phyloP scores from a whole-genome alignment of 2,888 invertebrate species.

The Neoaliturus tenellus region DNA sequence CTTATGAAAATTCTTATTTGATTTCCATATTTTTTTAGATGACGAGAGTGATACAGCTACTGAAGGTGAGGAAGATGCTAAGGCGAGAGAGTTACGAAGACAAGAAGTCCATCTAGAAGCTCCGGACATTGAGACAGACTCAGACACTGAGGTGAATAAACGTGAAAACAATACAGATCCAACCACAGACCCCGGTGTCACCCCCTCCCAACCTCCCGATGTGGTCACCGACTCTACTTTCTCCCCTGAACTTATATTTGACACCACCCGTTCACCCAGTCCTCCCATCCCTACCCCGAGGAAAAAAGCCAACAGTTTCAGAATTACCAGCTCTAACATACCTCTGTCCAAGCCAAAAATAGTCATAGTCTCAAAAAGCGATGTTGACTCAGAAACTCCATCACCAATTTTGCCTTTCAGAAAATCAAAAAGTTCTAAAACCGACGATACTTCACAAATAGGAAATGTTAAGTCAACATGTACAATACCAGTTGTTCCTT shows the following conservation, averaged over 20 bases:
- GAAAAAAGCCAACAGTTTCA: constrained; percentile 20
- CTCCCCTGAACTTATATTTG: constrained; percentile 4
- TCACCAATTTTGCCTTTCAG: constrained; percentile 9
- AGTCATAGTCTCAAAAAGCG: background rate
- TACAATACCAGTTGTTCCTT: background rate
- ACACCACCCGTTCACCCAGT: background rate
- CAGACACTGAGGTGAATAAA: constrained; percentile 83
- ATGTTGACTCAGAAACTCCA: background rate
- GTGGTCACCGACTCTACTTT: constrained; percentile 25
- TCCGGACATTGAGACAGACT: constrained; percentile 78
- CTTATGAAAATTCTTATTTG: too few species aligned
- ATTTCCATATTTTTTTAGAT: constrained; percentile 75
- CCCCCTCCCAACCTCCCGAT: constrained; percentile 20
- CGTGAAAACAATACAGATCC: background rate
- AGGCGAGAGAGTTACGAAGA: constrained; percentile 80
- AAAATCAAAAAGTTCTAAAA: constrained; percentile 6
- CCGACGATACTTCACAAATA: background rate
- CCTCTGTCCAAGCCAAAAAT: constrained; percentile 7
- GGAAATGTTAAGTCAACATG: background rate
- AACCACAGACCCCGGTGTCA: background rate
- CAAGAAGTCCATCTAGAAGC: constrained; percentile 82
- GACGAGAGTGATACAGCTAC: constrained; percentile 83
- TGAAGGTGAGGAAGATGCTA: constrained; percentile 82
- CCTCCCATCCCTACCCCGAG: constrained; percentile 28
- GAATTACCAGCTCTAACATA: constrained; percentile 22